Evolutionary conservation across 1,140 invertebrate genomes (phyloP).

Genomic region (Plectrocnemia conspersa): DNA sequence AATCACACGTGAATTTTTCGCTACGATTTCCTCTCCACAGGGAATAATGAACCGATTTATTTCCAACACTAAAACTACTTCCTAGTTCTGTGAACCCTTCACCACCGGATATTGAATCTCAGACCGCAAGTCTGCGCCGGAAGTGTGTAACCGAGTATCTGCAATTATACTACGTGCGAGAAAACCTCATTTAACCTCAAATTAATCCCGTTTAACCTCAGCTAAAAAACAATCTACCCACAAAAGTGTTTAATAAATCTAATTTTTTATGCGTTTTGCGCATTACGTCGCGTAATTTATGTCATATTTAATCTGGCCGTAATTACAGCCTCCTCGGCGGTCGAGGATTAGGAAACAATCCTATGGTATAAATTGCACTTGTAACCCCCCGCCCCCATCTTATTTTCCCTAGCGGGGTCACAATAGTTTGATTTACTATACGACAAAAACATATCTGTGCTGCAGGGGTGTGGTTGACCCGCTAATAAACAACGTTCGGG

Average conservation of each 20-base stretch:
- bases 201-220: too few relatives aligned
- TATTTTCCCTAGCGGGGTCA: neutral
- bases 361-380: constrained; percentile 1
- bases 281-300: too few relatives aligned
- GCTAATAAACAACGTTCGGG: constrained; percentile 18
- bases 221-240: too few relatives aligned
- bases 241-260: too few relatives aligned
- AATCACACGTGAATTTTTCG: too few relatives aligned
- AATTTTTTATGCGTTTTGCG: too few relatives aligned
- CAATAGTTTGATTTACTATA: constrained; percentile 13
- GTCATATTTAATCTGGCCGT: too few relatives aligned
- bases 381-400: too few relatives aligned
- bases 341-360: constrained; percentile 3
- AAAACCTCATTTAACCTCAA: neutral
- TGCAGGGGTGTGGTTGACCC: constrained; percentile 16
- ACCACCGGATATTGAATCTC: constrained; percentile 35
- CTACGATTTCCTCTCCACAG: too few relatives aligned
- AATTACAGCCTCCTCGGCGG: neutral
- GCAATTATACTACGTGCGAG: constrained; percentile 25
- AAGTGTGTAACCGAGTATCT: constrained; percentile 30
- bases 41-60: too few relatives aligned
- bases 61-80: too few relatives aligned
- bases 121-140: constrained; percentile 22
- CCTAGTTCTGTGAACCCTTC: too few relatives aligned
- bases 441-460: constrained; percentile 18